Evolutionary conservation across 2,888 invertebrate species (phyloP).

Genomic region (Drosophila diplacantha): DNA sequence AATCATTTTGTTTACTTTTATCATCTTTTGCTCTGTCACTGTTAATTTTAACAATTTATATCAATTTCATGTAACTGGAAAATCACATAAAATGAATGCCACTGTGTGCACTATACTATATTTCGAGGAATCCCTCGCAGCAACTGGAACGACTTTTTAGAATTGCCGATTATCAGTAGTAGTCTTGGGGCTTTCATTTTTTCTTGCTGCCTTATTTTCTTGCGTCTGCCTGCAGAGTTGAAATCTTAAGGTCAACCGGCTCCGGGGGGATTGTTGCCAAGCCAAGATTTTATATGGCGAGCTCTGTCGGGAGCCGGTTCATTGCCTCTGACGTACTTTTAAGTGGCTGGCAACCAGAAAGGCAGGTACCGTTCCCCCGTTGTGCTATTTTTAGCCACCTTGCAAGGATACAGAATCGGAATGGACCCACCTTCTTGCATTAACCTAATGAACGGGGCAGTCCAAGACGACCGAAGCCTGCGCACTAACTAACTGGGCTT

Average conservation of each 20-base stretch:
- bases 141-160: slow-evolving; percentile 19
- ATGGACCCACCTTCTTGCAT: slow-evolving; percentile 15
- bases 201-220: neutral
- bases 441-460: slow-evolving; percentile 22
- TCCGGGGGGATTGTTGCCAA: slow-evolving; percentile 26
- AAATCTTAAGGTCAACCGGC: slow-evolving; percentile 60
- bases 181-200: slow-evolving; percentile 9
- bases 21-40: slow-evolving; percentile 31
- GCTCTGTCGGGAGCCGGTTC: slow-evolving; percentile 29
- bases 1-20: slow-evolving; percentile 68
- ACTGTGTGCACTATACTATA: neutral
- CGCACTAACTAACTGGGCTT: slow-evolving; percentile 36
- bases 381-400: slow-evolving; percentile 24
- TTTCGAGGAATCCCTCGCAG: neutral
- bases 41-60: slow-evolving; percentile 41
- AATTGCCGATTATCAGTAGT: slow-evolving; percentile 21
- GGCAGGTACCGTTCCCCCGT: slow-evolving; percentile 16
- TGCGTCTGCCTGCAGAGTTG: slow-evolving; percentile 15
- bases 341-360: slow-evolving; percentile 8
- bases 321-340: slow-evolving; percentile 5
- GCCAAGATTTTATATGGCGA: slow-evolving; percentile 7
- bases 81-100: slow-evolving; percentile 9
- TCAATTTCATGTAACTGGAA: slow-evolving; percentile 45
- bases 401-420: slow-evolving; percentile 25
- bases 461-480: slow-evolving; percentile 15